These are phyloP conservation scores for Oxytorus armatus DNA, from an alignment of 2,888 invertebrate genomes.

Conservation along the genomic window DNA sequence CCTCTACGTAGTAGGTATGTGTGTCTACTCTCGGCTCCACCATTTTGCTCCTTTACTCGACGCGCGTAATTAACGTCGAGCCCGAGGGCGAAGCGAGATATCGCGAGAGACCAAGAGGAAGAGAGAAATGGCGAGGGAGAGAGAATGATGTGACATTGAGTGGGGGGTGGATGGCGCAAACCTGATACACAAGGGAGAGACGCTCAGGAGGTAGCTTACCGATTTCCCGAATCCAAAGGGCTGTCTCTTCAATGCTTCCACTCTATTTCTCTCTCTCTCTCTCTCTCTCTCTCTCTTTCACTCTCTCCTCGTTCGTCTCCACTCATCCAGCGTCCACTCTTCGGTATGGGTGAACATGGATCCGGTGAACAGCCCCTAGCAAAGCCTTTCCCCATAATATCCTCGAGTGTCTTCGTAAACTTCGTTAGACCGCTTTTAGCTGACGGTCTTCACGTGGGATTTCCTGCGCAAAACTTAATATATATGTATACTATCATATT, in stretches of 20 bases:
- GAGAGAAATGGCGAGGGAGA: constrained; percentile 56
- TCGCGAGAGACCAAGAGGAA: constrained; percentile 35
- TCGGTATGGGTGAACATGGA: constrained; percentile 33
- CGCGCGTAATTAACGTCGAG: constrained; percentile 70
- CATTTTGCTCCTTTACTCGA: constrained; percentile 69
- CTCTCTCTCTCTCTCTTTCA: constrained; percentile 19
- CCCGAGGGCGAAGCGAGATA: constrained; percentile 53
- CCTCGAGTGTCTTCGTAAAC: constrained; percentile 82
- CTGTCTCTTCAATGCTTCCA: constrained; percentile 38
- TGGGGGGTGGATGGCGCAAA: constrained; percentile 61
- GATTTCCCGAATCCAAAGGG: constrained; percentile 52
- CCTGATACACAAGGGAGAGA: constrained; percentile 30
- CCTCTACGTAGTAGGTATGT: constrained; percentile 15
- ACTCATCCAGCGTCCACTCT: constrained; percentile 14
- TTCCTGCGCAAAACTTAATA: constrained; percentile 5
- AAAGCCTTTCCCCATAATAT: constrained; percentile 72
- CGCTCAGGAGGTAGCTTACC: constrained; percentile 41
- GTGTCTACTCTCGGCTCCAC: constrained; percentile 54
- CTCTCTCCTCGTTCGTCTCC: constrained; percentile 27
- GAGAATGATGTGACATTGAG: constrained; percentile 37
- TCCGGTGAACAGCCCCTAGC: constrained; percentile 21
- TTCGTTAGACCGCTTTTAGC: constrained; percentile 76
- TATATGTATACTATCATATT: neutral
- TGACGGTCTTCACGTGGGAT: constrained; percentile 51
- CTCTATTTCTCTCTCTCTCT: constrained; percentile 20